Percentiles rank a stretch among this genome's conserved stretches.
Evolutionary conservation across 1,140 invertebrate species (phyloP).

Genomic region (Brachionus calyciflorus): DNA sequence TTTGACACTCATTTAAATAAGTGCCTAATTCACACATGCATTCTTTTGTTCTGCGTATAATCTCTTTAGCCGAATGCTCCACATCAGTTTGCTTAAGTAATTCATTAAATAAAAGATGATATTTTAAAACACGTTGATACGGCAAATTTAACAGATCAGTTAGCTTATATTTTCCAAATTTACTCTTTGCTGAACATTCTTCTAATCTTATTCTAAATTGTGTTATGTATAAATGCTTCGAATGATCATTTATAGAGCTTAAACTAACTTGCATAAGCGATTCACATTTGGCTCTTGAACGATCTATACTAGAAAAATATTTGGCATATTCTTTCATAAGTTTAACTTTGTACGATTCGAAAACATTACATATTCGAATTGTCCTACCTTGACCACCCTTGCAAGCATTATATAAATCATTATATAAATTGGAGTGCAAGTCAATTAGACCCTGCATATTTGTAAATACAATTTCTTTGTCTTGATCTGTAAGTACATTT

Average conservation of each 20-base stretch:
- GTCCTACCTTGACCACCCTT: conserved; percentile 35
- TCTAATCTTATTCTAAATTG: conserved; percentile 23
- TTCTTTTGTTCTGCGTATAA: conserved; percentile 10
- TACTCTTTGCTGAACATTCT: conserved; percentile 14
- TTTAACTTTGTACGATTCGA: conserved; percentile 8
- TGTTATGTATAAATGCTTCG: neutral
- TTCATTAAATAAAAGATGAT: conserved; percentile 39
- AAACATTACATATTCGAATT: conserved; percentile 26
- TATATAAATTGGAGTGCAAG: conserved; percentile 23
- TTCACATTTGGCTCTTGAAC: neutral
- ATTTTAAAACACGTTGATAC: conserved; percentile 40
- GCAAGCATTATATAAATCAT: conserved; percentile 22
- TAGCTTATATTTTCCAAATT: conserved; percentile 37
- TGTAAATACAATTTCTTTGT: neutral
- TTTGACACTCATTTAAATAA: conserved; percentile 42
- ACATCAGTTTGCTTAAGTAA: conserved; percentile 43
- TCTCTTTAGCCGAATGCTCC: conserved; percentile 22
- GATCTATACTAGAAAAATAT: conserved; percentile 32
- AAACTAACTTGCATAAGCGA: neutral
- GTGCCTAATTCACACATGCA: conserved; percentile 38
- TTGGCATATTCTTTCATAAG: conserved; percentile 39
- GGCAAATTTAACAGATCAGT: conserved; percentile 29
- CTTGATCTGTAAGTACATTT: conserved; percentile 18
- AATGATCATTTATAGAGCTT: neutral
- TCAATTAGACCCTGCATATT: conserved; percentile 22